Evolutionary conservation across 2,113 vertebrate species (phyloP).

Genomic region (Entelurus aequoreus): DNA sequence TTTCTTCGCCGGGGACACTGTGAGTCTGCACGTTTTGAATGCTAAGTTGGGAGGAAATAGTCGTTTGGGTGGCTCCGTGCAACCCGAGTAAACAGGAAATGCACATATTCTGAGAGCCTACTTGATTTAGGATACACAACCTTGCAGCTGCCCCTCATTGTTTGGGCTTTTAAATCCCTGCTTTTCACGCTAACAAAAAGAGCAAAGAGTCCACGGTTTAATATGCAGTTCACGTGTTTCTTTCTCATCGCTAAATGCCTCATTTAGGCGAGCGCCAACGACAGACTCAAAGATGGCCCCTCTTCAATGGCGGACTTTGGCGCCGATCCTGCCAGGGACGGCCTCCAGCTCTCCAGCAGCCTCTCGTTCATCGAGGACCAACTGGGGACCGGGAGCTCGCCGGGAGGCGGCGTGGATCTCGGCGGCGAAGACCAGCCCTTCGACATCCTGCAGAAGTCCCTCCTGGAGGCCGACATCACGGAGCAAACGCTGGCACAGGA

Average conservation of each 20-base stretch:
- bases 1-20: conserved; percentile 84
- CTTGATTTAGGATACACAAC: too few species aligned
- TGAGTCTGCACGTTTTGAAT: conserved; percentile 61
- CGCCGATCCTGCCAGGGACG: conserved; percentile 79
- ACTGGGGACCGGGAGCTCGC: conserved; percentile 80
- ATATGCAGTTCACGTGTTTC: conserved; percentile 7
- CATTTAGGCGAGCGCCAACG: conserved; percentile 62
- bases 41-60: background rate
- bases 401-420: conserved; percentile 82
- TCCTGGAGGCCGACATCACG: conserved; percentile 97
- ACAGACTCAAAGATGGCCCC: conserved; percentile 83
- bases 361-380: conserved; percentile 96
- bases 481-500: conserved; percentile 97
- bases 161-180: too few species aligned
- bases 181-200: background rate
- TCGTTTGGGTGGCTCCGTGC: background rate
- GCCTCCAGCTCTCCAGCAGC: conserved; percentile 89
- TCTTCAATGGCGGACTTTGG: conserved; percentile 83
- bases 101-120: too few species aligned
- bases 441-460: conserved; percentile 97
- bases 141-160: too few species aligned
- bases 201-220: background rate
- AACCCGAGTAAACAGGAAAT: too few species aligned
- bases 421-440: conserved; percentile 94
- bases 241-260: conserved; percentile 14